phyloP scores from a whole-genome alignment of 2,113 vertebrate species.

The Holacanthus passer region DNA sequence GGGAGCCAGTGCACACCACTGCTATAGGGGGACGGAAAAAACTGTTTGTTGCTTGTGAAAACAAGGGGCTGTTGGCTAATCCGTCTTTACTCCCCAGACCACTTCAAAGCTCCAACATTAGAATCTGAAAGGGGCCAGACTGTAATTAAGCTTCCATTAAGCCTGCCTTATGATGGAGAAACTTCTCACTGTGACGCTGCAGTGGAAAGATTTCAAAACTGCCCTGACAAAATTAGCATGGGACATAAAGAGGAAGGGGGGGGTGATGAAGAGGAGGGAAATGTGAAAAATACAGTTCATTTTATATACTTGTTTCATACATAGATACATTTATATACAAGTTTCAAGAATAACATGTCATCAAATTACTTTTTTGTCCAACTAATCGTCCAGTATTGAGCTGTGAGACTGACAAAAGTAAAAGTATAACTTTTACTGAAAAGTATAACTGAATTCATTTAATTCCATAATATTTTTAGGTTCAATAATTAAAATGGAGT shows the following conservation, averaged over 20 bases:
- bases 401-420: neutral
- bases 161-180: constrained; percentile 81
- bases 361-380: neutral
- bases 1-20: constrained; percentile 75
- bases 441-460: neutral
- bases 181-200: constrained; percentile 80
- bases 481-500: neutral
- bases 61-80: constrained; percentile 80
- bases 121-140: constrained; percentile 80
- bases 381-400: neutral
- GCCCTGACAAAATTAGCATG: constrained; percentile 63
- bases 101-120: constrained; percentile 82
- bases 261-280: constrained; percentile 20
- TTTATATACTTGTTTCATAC: neutral
- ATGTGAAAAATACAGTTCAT: neutral
- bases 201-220: constrained; percentile 81
- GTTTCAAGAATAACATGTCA: neutral
- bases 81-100: constrained; percentile 80
- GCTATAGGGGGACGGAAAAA: constrained; percentile 78
- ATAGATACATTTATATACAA: no score
- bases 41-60: constrained; percentile 83
- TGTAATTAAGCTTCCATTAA: constrained; percentile 84
- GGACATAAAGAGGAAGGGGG: constrained; percentile 47
- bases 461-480: neutral
- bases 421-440: neutral